phyloP scores from a whole-genome alignment of 2,113 vertebrate genomes.

The Pteropus alecto region DNA sequence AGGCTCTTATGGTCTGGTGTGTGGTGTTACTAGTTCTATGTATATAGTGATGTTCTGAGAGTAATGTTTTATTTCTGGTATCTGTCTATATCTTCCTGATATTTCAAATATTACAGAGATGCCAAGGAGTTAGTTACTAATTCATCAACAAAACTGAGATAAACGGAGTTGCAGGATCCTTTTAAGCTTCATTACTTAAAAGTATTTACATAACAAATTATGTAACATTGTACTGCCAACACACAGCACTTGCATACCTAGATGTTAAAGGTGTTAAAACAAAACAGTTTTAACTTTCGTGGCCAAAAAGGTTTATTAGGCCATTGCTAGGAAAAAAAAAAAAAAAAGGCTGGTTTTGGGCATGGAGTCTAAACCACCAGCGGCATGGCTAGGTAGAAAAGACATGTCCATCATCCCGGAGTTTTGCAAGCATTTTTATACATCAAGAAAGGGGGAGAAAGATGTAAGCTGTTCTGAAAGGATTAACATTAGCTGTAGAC shows the following conservation, averaged over 20 bases:
- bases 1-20: neutral
- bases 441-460: neutral
- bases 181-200: neutral
- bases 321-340: too few species aligned
- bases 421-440: neutral
- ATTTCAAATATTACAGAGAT: neutral
- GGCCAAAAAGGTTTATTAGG: neutral
- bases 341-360: neutral
- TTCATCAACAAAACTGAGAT: neutral
- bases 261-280: neutral
- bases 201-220: neutral
- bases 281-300: neutral
- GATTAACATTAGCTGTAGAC: neutral
- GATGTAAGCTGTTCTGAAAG: neutral
- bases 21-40: neutral
- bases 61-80: slow-evolving; percentile 8
- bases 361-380: neutral
- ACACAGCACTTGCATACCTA: neutral
- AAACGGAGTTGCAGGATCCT: neutral
- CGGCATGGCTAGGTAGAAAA: neutral
- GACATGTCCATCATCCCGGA: neutral
- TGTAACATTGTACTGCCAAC: neutral
- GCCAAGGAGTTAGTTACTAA: neutral
- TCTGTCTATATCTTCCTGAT: neutral
- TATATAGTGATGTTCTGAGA: neutral